Conservation (phyloP, 1,140 invertebrate species). For the Bombus affinis region DNA sequence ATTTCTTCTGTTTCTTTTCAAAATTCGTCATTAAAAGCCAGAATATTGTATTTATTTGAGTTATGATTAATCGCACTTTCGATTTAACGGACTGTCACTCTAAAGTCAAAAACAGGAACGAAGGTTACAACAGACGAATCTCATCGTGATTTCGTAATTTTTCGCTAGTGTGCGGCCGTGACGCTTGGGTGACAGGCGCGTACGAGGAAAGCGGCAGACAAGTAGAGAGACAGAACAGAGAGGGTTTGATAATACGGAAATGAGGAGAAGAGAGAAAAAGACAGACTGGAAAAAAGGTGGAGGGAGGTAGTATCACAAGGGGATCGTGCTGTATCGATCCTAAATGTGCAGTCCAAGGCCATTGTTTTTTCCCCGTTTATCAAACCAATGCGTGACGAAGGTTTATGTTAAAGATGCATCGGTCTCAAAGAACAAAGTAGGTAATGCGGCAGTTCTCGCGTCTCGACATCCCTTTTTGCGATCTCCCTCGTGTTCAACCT, state of each 20-base stretch:
- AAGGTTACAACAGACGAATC: background rate
- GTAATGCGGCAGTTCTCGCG: background rate
- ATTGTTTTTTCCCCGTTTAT: slow-evolving; percentile 42
- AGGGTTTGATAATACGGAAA: background rate
- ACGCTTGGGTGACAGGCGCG: background rate
- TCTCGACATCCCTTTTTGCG: background rate
- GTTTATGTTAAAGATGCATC: slow-evolving; percentile 9
- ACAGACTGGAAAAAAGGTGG: background rate
- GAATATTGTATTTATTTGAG: background rate
- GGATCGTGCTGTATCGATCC: slow-evolving; percentile 56
- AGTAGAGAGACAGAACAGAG: no score
- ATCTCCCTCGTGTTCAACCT: background rate
- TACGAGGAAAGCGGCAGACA: background rate
- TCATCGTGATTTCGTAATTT: background rate
- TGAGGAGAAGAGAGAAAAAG: slow-evolving; percentile 4
- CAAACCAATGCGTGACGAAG: slow-evolving; percentile 9
- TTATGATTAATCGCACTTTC: background rate
- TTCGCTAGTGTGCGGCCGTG: background rate
- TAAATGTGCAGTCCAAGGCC: slow-evolving; percentile 50
- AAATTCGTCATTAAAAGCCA: background rate
- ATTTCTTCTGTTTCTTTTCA: background rate
- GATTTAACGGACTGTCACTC: background rate
- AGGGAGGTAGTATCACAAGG: slow-evolving; percentile 33
- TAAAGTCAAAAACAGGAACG: background rate
- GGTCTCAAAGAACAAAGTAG: background rate